Base-by-base conservation (phyloP, 2,113 vertebrate species). In the Nycticebus coucang region DNA sequence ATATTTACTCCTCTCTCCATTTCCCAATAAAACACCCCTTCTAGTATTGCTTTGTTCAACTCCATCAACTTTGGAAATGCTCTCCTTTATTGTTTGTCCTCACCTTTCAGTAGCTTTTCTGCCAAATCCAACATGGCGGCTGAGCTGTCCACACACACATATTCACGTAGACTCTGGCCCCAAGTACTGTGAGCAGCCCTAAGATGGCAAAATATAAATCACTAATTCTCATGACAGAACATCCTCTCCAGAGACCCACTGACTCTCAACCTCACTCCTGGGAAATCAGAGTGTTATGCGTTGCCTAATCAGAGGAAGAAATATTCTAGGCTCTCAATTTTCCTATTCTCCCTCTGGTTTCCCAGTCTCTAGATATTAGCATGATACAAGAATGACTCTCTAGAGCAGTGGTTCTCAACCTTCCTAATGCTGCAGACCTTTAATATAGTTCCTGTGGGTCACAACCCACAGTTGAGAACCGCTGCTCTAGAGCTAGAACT, bases 81-180 rank as follows among this genome's bases (percentile, higher is more conserved):
- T 59, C 53, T 71, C 55, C 15, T 21, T 88, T 72, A 72, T 12
- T 59, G 1, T 28, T 60, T 83, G 19, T 66, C 33, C 97, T 98
- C 41, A 98, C 98, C 98, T 97, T 93, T 98, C 37, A 99, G 98
- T 69, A 99, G 98, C 72, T 96, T 98, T 55, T 99, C 99, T 26
- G 99, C 99, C 85, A 99, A 96, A 64, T 86, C 79, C 98, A 99
- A 98, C 99, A 99, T 99, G 12, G 98, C 95, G 22, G 97, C 96
- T 1, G 99, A 99, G 82, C 97, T 98, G 97, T 99, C 99, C 74
- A 99, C 99, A 98, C 99, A 99, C 85, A 99, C 77, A 94, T 99
- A 98, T 98, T 99, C 99, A 80, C 97, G 98, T 66, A 99, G 88
- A 33, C 98, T 98, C 66, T 98, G 97, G 4, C 98, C 98, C 99